Evolutionary conservation across 1,140 invertebrate species (phyloP).

Genomic region (Microvelia longipes): DNA sequence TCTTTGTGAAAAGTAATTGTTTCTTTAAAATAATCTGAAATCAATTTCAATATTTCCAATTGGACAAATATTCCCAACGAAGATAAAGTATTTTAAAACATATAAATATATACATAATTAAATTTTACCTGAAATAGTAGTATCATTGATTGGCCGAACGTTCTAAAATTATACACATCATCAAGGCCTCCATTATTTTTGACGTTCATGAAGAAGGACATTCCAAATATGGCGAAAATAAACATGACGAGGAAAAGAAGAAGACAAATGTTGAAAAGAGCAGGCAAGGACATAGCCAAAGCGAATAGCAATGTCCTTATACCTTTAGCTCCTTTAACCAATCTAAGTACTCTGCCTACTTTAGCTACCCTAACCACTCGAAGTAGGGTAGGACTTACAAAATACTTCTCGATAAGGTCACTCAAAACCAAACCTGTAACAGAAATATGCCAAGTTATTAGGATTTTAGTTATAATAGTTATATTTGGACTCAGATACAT

Average conservation of each 20-base stretch:
- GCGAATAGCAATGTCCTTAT: constrained; percentile 93
- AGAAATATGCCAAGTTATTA: no score
- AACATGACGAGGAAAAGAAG: constrained; percentile 97
- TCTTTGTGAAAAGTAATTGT: no score
- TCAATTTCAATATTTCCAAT: no score
- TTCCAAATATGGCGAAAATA: constrained; percentile 97
- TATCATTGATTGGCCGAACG: constrained; percentile 96
- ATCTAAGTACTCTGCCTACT: constrained; percentile 86
- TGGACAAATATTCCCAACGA: no score
- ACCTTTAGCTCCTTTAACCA: constrained; percentile 94
- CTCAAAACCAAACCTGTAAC: constrained; percentile 76
- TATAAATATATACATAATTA: no score
- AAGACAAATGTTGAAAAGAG: constrained; percentile 96
- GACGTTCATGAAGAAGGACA: constrained; percentile 99
- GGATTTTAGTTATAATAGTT: no score
- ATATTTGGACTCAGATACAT: no score
- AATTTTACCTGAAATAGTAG: constrained; percentile 77
- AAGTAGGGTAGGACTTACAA: constrained; percentile 91
- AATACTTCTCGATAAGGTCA: constrained; percentile 93
- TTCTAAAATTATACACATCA: constrained; percentile 96
- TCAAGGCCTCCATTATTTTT: constrained; percentile 84
- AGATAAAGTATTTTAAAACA: no score
- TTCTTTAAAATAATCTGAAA: no score
- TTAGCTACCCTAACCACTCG: constrained; percentile 94
- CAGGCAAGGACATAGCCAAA: constrained; percentile 92